Conservation (phyloP, 2,113 vertebrate species). For the Podarcis raffonei region DNA sequence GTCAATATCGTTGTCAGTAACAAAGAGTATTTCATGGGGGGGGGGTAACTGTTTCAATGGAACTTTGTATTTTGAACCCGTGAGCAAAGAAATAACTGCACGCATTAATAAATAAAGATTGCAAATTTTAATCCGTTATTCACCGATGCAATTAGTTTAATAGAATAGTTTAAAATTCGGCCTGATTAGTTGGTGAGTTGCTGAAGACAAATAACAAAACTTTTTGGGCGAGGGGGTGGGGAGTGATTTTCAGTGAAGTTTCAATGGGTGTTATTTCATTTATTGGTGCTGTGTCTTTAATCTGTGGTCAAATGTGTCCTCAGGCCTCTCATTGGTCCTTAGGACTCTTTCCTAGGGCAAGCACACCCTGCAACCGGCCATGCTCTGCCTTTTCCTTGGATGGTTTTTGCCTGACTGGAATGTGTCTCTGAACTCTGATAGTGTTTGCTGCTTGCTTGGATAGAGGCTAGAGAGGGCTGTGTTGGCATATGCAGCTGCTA, state of each 20-base stretch:
- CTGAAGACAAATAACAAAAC: neutral
- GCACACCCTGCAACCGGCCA: too few relatives aligned
- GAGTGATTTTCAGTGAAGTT: neutral
- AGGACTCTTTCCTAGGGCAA: too few relatives aligned
- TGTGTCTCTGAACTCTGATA: too few relatives aligned
- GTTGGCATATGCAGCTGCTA: too few relatives aligned
- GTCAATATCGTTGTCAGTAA: neutral
- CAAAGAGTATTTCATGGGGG: neutral
- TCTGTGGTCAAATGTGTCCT: neutral
- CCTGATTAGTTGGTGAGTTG: neutral
- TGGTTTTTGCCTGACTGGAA: too few relatives aligned
- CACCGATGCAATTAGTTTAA: conserved; percentile 3
- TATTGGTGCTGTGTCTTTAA: neutral
- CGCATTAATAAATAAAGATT: neutral
- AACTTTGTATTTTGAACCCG: conserved; percentile 7
- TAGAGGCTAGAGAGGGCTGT: too few relatives aligned
- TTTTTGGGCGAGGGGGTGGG: neutral
- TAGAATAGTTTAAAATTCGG: neutral
- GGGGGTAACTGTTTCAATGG: neutral
- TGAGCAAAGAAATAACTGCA: neutral
- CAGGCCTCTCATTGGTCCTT: too few relatives aligned
- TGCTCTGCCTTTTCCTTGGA: too few relatives aligned
- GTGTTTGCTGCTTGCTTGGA: too few relatives aligned
- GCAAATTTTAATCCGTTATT: neutral
- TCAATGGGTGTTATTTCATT: neutral